Evolutionary conservation across 2,888 invertebrate genomes (phyloP), one percentile per base, ranked within the genome.

Genomic region (Piscicola geometra): DNA sequence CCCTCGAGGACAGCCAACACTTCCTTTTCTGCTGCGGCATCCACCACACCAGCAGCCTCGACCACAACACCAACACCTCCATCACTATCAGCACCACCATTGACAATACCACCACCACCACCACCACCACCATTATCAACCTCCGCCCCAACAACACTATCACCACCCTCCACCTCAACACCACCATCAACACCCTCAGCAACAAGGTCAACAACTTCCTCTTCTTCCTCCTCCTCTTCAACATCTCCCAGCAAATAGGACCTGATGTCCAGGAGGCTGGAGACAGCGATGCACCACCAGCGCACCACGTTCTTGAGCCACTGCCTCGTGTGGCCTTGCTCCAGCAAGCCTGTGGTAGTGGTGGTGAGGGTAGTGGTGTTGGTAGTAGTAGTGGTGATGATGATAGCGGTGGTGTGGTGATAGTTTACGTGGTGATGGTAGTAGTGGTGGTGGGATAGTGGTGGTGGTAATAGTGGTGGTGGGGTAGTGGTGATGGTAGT

Each of bases 271-370:
- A 97, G 86, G 32, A 91, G 83, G 88, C 92, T 93, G 0, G 96
- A 91, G 0, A 84, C 82, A 1, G 78, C 83, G 9, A 84, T 77
- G 75, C 83, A 81, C 85, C 84, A 82, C 80, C 86, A 81, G 12
- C 92, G 89, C 0, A 98, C 90, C 15, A 93, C 87, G 2, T 90
- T 90, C 85, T 97, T 96, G 78, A 98, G 87, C 94, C 97, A 96
- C 12, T 91, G 91, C 9, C 96, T 89, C 0, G 96, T 96, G 85
- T 98, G 96, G 94, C 94, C 93, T 86, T 99, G 97, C 83, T 99
- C 98, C 77, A 99, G 87, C 60, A 99, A 88, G 0, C 97, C 60
- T 56, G 15, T 41, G 41, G 15, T 41, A 15, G 15, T 41, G 41
- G 15, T 41, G 41, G 15, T 41, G 41, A 41, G 5, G 41, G 15